Evolutionary conservation across 2,113 vertebrate species (phyloP), one percentile per base, ranked within the genome.

Genomic region (Phodopus roborovskii): DNA sequence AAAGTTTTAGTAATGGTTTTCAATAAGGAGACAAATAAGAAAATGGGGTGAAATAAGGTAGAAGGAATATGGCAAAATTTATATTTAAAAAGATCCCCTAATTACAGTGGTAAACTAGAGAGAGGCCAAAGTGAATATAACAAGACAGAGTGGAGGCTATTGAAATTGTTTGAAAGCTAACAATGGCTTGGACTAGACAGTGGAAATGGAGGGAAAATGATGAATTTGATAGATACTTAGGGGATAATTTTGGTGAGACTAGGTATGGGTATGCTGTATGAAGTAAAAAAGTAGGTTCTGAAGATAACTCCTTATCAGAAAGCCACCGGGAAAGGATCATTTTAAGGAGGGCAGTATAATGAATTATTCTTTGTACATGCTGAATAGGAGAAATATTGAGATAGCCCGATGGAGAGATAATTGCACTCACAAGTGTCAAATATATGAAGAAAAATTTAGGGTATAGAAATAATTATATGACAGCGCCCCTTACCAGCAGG

Each of bases 1-100:
- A 66, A 89, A 94, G 19, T 60, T 86, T 60, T 86, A 85, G 71
- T 92, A 39, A 79, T 73, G 33, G 10, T 10, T 90, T 94, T 90
- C 62, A 70, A 56, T 62, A 79, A 45, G 10, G 64, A 7, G 45
- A 36, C 2, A 75, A 42, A 36, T 24, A 30, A 68, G 62, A 91
- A 83, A 90, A 20, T 92, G 15, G 64, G 10, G 8, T 66, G 45
- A 92, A 16, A 12, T 70, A 17, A 48, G 33, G 9, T 79, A 48
- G 62, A 81, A 70, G 42, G 70, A 19, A 79, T 73, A 92, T 79
- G 79, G 77, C n/a, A 24, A 94, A 94, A 79, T 66, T 71, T 48
- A 24, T 28, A 84, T 79, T 94, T 77, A 26, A 16, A 77, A 89
- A 89, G 15, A 60, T 26, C 1, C 20, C 50, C 11, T 39, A 56